Percentiles rank a stretch among this genome's conserved stretches.
phyloP scores from a whole-genome alignment of 2,797 vertebrate species.

The Micromesistius poutassou region DNA sequence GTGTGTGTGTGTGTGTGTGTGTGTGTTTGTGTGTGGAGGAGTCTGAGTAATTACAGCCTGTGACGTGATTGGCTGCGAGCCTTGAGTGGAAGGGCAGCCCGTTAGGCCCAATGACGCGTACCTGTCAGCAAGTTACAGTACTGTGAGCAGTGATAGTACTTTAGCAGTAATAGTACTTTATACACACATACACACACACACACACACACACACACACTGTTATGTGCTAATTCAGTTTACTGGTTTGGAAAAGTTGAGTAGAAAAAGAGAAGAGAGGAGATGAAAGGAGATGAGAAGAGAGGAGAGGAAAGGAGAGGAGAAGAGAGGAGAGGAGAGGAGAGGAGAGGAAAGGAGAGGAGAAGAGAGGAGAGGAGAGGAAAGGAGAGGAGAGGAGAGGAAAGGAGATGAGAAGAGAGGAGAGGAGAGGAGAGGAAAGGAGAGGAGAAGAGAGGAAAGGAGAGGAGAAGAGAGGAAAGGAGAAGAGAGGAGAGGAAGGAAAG shows the following conservation, averaged over 20 bases:
- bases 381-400: too few relatives aligned
- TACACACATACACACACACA: not conserved
- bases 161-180: not conserved
- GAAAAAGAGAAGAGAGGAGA: not conserved
- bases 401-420: not conserved
- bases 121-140: conserved; percentile 7
- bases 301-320: too few relatives aligned
- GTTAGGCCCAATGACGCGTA: conserved; percentile 5
- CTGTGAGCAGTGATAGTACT: too few relatives aligned
- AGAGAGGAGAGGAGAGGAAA: not conserved
- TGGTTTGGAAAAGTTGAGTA: not conserved
- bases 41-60: not conserved
- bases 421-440: not conserved
- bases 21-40: not conserved
- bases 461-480: conserved; percentile 5
- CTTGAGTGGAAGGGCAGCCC: conserved; percentile 23
- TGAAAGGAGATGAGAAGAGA: too few relatives aligned
- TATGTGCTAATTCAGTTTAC: not conserved
- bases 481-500: not conserved
- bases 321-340: conserved; percentile 1
- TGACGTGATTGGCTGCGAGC: conserved; percentile 29
- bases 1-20: conserved; percentile 17
- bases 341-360: conserved; percentile 10
- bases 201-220: conserved; percentile 14
- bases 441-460: not conserved